Evolutionary conservation across 2,113 vertebrate genomes (phyloP).

Genomic region (Plecturocebus donacophilus): DNA sequence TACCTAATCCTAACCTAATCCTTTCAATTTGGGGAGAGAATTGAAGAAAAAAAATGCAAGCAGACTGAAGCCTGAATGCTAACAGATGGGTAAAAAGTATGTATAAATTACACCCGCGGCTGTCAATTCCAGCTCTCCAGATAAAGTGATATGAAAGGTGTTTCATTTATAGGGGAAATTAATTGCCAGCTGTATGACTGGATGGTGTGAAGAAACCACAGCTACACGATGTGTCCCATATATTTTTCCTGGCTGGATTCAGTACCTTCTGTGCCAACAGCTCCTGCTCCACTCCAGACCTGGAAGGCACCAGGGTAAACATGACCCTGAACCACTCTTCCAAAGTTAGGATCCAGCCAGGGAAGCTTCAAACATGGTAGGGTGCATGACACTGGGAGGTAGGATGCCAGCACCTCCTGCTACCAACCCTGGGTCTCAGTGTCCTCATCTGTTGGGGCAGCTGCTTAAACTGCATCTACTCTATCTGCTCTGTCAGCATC

Average conservation of each 20-base stretch:
- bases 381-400: neutral
- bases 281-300: conserved; percentile 8
- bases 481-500: neutral
- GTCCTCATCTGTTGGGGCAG: neutral
- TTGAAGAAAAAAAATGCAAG: conserved; percentile 52
- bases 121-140: conserved; percentile 81
- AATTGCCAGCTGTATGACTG: conserved; percentile 80
- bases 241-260: conserved; percentile 64
- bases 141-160: conserved; percentile 84
- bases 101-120: conserved; percentile 79
- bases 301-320: neutral
- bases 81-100: conserved; percentile 82
- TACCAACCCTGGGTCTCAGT: neutral
- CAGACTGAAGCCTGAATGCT: conserved; percentile 75
- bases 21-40: conserved; percentile 83
- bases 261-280: conserved; percentile 50
- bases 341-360: neutral
- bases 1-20: conserved; percentile 84
- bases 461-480: neutral
- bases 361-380: neutral
- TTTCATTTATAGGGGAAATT: conserved; percentile 85
- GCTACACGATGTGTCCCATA: conserved; percentile 64
- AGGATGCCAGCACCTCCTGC: neutral
- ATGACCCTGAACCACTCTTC: neutral
- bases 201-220: conserved; percentile 81